Evolutionary conservation across 53 echinoderm and acorn worm species (phyloP).

Genomic region (Luidia sarsii): DNA sequence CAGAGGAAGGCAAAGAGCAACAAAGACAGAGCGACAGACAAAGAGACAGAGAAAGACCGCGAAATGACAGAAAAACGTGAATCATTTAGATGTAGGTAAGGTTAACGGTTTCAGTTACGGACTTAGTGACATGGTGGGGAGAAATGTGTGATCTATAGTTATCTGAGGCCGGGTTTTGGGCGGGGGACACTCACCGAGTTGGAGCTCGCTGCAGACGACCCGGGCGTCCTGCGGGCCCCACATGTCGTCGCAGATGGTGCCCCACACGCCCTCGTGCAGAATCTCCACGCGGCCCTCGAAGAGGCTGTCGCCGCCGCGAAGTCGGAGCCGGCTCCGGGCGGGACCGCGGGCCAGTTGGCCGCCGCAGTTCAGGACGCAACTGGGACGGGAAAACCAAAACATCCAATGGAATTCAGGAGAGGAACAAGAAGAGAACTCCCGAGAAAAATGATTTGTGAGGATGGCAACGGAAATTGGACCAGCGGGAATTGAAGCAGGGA

Average conservation of each 20-base stretch:
- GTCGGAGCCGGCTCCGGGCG: conserved; percentile 55
- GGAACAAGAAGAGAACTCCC: no score
- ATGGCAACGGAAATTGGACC: no score
- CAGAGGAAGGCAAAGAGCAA: no score
- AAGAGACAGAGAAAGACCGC: no score
- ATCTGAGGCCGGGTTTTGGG: no score
- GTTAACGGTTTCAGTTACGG: no score
- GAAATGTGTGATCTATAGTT: not conserved
- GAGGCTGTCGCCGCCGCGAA: conserved; percentile 61
- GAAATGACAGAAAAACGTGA: no score
- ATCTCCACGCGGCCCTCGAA: conserved; percentile 89
- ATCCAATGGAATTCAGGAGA: no score
- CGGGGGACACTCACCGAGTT: conserved; percentile 70
- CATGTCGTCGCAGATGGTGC: conserved; percentile 83
- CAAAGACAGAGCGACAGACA: no score
- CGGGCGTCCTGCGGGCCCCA: conserved; percentile 76
- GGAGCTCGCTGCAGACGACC: conserved; percentile 83
- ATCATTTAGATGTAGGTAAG: not conserved
- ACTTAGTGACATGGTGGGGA: no score
- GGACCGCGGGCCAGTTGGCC: conserved; percentile 67
- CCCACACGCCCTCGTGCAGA: conserved; percentile 81
- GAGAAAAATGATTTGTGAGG: no score
- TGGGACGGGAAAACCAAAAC: conserved; percentile 20
- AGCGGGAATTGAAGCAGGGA: no score
- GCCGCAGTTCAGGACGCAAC: conserved; percentile 79